phyloP scores from a whole-genome alignment of 1,140 invertebrate genomes.

The Trinorchestia longiramus region DNA sequence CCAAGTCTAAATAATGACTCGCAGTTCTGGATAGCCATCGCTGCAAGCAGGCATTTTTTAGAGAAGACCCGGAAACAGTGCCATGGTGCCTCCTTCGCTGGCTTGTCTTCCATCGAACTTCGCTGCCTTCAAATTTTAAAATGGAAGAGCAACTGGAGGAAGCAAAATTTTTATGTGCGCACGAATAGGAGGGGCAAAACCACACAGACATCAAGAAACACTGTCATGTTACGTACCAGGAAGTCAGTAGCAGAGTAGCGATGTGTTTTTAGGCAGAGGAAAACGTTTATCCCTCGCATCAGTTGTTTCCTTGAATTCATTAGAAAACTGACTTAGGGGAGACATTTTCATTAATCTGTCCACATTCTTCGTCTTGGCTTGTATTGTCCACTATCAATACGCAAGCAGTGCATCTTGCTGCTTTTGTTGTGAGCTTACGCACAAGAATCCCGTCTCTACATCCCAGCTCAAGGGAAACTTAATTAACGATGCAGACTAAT shows the following conservation, averaged over 20 bases:
- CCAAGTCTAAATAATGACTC: background rate
- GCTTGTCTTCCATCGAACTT: background rate
- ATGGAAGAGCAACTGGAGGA: background rate
- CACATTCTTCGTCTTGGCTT: background rate
- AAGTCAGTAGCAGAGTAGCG: background rate
- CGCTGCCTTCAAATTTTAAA: background rate
- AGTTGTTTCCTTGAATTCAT: background rate
- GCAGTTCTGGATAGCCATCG: background rate
- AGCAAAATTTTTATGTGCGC: background rate
- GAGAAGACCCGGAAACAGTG: background rate
- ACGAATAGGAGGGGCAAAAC: background rate
- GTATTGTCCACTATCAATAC: background rate
- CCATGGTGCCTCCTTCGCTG: background rate
- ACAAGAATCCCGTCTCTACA: background rate
- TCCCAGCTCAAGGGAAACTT: background rate
- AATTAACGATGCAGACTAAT: background rate
- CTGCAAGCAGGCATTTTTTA: background rate
- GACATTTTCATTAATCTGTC: background rate
- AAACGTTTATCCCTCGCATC: background rate
- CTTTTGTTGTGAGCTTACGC: background rate
- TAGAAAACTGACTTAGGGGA: background rate
- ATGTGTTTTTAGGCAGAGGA: background rate
- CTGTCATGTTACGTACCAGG: background rate
- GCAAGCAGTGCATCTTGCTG: background rate
- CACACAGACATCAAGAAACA: background rate